Evolutionary conservation across 2,888 invertebrate genomes (phyloP), one percentile per base, ranked within the genome.

Genomic region (Plemyria rubiginata): DNA sequence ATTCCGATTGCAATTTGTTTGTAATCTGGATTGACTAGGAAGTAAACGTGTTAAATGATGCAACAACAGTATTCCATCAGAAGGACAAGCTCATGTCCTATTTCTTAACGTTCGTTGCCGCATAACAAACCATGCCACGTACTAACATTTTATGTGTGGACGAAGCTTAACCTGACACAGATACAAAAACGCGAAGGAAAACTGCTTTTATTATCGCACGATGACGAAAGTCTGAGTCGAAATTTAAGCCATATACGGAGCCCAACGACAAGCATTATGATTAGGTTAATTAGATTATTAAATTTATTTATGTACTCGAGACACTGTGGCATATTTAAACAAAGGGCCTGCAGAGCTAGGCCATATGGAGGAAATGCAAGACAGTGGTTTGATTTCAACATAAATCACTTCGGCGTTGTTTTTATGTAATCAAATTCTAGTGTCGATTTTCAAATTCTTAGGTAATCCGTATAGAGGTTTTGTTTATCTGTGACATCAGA

Each of bases 291-390:
- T 56, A 49, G 49, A 41, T 56, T 29, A 28, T 28, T 57, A 50
- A 15, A 50, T 57, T 43, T 56, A 16, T 50, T 57, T 51, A 32
- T 16, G 15, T 43, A 46, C 3, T 49, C 5, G 22, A 41, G 43
- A 51, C 57, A 57, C 50, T 57, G 57, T 57, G 57, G 57, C 50
- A 57, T 56, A 43, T 57, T 50, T 16, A 57, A n/a, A 4, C 6
- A 4, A 5, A 40, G 16, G 50, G 38, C 13, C n/a, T 15, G 16
- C 36, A 51, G 5, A 3, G n/a, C 28, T 40, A 40, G 52, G 22
- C 7, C 40, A 40, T 3, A 16, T 45, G 15, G 43, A 32, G 32
- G 22, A 22, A 22, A 22, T 32, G 8, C 7, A 15, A 43, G 41
- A 43, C 13, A 43, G 8, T n/a, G 32, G 6, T 32, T 4, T 6